These are phyloP conservation scores for Linnaemya tessellans DNA, from an alignment of 2,888 invertebrate species.

Conservation along the genomic window DNA sequence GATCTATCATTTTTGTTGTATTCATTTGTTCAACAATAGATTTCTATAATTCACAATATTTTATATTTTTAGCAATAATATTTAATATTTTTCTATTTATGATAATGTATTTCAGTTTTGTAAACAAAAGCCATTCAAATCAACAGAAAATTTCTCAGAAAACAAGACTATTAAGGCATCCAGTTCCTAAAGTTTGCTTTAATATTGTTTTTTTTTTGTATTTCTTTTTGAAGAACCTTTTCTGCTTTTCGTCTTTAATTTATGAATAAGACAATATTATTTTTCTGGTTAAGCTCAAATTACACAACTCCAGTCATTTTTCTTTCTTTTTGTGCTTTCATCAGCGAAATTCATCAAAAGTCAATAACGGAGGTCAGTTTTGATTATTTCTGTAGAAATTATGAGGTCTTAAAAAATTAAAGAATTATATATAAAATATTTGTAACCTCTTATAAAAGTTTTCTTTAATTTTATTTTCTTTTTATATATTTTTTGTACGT, in stretches of 20 bases:
- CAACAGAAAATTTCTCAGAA: neutral
- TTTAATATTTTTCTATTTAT: no score
- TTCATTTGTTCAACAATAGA: no score
- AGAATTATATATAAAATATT: slow-evolving; percentile 57
- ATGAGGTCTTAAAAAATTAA: slow-evolving; percentile 53
- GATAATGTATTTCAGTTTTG: no score
- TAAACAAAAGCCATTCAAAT: neutral
- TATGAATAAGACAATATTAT: neutral
- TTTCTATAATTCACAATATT: no score
- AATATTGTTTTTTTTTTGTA: neutral
- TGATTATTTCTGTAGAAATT: slow-evolving; percentile 63
- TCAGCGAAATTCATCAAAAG: slow-evolving; percentile 61
- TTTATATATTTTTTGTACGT: no score
- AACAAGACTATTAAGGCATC: neutral
- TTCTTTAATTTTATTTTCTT: no score
- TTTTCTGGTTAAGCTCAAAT: slow-evolving; percentile 15
- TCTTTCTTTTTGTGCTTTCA: slow-evolving; percentile 18
- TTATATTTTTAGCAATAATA: no score
- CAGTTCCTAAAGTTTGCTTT: neutral
- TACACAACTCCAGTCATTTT: slow-evolving; percentile 31
- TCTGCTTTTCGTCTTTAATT: neutral
- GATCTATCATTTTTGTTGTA: no score
- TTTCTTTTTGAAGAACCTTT: no score
- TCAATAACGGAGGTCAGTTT: slow-evolving; percentile 64
- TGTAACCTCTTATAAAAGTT: slow-evolving; percentile 52